These are phyloP conservation scores for Menidia beryllina DNA, from an alignment of 2,113 vertebrate species.

Conservation along the genomic window DNA sequence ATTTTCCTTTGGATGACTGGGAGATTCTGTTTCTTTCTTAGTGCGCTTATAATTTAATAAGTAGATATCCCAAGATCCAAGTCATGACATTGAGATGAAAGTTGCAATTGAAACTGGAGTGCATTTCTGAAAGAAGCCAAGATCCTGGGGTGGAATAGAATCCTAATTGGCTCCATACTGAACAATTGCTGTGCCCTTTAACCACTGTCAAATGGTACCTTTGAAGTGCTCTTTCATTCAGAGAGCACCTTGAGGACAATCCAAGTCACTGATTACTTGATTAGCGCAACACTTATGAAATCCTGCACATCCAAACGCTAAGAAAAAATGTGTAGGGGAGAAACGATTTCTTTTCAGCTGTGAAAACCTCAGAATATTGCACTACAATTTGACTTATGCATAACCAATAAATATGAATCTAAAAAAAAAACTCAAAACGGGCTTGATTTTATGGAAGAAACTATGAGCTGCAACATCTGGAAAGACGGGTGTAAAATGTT, in stretches of 20 bases:
- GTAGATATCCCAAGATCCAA: neutral
- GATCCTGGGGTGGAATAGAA: constrained; percentile 11
- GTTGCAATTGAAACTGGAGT: constrained; percentile 14
- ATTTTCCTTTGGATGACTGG: constrained; percentile 7
- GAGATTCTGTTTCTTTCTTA: neutral
- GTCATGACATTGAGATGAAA: neutral
- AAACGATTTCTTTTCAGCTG: neutral
- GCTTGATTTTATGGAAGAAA: no score
- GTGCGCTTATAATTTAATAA: constrained; percentile 3
- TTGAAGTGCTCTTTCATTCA: constrained; percentile 31
- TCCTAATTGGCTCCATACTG: constrained; percentile 39
- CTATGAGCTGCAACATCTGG: no score
- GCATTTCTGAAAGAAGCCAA: constrained; percentile 10
- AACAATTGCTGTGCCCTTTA: constrained; percentile 7
- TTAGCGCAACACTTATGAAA: constrained; percentile 14
- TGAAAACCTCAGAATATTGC: neutral
- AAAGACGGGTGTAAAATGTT: no score
- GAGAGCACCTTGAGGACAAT: neutral
- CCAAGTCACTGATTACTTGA: constrained; percentile 26
- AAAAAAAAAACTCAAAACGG: no score
- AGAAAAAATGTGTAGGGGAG: neutral
- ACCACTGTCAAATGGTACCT: neutral
- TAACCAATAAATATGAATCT: no score
- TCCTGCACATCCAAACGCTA: neutral
- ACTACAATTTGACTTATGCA: no score